phyloP scores from a whole-genome alignment of 2,797 vertebrate genomes.

The Coreius guichenoti region DNA sequence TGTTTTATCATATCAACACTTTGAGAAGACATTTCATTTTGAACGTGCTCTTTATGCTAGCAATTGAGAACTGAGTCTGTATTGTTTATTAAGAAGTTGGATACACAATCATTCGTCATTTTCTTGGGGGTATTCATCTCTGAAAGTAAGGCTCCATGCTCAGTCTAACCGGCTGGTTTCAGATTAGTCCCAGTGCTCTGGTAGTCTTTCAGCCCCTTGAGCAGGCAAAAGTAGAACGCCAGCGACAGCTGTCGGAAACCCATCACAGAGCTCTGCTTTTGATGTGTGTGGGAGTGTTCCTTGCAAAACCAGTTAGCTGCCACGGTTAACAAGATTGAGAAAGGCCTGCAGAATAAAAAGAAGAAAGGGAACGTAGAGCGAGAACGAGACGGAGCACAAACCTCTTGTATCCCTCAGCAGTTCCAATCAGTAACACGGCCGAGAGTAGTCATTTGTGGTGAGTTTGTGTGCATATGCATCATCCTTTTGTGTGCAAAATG shows the following conservation, averaged over 20 bases:
- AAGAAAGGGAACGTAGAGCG: constrained; percentile 6
- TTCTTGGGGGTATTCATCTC: background rate
- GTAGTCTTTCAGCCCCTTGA: constrained; percentile 46
- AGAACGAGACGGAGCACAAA: constrained; percentile 29
- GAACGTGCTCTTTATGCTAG: background rate
- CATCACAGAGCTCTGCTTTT: constrained; percentile 59
- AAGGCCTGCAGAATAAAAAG: constrained; percentile 46
- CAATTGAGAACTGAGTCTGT: background rate
- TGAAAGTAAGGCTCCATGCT: constrained; percentile 49
- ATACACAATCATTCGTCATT: background rate
- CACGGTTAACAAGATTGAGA: constrained; percentile 53
- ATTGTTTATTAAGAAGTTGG: background rate
- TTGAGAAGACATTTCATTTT: background rate
- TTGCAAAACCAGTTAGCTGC: constrained; percentile 54
- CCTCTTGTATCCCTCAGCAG: constrained; percentile 70
- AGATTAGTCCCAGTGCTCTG: constrained; percentile 45
- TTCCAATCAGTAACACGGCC: constrained; percentile 67
- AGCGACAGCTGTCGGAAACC: constrained; percentile 51
- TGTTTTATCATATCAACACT: background rate
- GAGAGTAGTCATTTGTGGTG: constrained; percentile 68
- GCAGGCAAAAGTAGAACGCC: constrained; percentile 52
- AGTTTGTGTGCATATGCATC: constrained; percentile 59
- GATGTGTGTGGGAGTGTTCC: constrained; percentile 57
- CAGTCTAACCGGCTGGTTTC: constrained; percentile 58
- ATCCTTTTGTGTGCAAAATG: constrained; percentile 62